Conservation (phyloP, 2,113 vertebrate species). For the Burhinus bistriatus region DNA sequence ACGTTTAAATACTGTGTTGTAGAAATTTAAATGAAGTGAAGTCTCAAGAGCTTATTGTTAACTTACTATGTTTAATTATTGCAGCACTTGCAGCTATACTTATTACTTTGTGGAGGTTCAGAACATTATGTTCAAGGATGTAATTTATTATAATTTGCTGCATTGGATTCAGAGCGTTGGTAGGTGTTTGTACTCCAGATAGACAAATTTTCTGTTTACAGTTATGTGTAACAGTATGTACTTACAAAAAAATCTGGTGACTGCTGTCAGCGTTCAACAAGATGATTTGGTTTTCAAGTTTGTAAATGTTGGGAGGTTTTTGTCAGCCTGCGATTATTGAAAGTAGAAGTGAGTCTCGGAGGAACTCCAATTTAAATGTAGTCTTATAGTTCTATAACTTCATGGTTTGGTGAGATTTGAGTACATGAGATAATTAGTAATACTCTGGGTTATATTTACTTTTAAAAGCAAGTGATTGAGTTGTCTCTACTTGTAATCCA, state of each 20-base stretch:
- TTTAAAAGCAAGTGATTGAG: background rate
- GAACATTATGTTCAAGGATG: slow-evolving; percentile 42
- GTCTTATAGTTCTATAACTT: background rate
- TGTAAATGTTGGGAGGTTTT: background rate
- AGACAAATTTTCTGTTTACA: slow-evolving; percentile 27
- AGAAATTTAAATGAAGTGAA: slow-evolving; percentile 1
- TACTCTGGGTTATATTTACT: background rate
- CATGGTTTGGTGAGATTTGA: background rate
- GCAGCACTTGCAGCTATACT: slow-evolving; percentile 37
- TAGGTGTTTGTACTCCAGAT: slow-evolving; percentile 1
- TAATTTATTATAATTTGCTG: slow-evolving; percentile 33
- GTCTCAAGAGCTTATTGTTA: slow-evolving; percentile 11
- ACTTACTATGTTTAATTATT: slow-evolving; percentile 31
- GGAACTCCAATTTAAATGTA: background rate
- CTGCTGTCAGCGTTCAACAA: background rate
- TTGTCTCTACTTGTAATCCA: background rate
- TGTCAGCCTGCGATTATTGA: background rate
- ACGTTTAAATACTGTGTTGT: background rate
- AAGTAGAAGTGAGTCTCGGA: background rate
- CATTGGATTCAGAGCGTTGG: background rate
- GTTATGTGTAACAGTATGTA: slow-evolving; percentile 1
- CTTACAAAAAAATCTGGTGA: background rate
- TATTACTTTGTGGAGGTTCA: slow-evolving; percentile 23
- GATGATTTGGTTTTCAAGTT: background rate
- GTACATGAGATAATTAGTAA: background rate